phyloP scores from a whole-genome alignment of 2,113 vertebrate species.

The Trogon surrucura region DNA sequence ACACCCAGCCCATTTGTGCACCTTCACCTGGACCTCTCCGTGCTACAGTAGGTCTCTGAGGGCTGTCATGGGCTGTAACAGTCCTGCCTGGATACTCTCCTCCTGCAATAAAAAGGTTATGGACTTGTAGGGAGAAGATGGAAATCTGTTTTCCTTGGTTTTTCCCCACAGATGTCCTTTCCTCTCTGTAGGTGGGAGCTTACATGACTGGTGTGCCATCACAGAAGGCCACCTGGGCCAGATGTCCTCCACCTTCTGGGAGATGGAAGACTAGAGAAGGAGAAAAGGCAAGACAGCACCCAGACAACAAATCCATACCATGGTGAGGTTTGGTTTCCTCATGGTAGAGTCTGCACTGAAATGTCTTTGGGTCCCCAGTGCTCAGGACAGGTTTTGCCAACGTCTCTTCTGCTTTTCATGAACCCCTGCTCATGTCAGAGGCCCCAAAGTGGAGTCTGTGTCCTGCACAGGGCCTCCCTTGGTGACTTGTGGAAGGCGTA shows the following conservation, averaged over 20 bases:
- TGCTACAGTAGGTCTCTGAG: background rate
- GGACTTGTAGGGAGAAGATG: background rate
- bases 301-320: background rate
- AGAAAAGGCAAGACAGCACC: background rate
- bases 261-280: background rate
- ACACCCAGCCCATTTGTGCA: background rate
- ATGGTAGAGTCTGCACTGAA: background rate
- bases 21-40: background rate
- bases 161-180: background rate
- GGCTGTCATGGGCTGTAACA: background rate
- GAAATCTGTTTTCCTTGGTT: background rate
- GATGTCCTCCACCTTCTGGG: background rate
- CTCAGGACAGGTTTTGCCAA: background rate
- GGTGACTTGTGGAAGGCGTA: background rate
- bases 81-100: background rate
- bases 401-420: background rate
- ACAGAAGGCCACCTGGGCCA: background rate
- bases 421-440: background rate
- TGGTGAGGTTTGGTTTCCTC: background rate
- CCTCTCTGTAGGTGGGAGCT: background rate
- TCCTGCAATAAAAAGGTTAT: background rate
- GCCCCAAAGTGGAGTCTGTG: rapidly evolving
- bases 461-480: background rate
- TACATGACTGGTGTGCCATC: background rate
- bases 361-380: too few relatives aligned